Percentiles rank a stretch among this genome's conserved stretches.
These are phyloP conservation scores for Andrena chrysosceles DNA, from an alignment of 2,888 invertebrate genomes.

Conservation along the genomic window DNA sequence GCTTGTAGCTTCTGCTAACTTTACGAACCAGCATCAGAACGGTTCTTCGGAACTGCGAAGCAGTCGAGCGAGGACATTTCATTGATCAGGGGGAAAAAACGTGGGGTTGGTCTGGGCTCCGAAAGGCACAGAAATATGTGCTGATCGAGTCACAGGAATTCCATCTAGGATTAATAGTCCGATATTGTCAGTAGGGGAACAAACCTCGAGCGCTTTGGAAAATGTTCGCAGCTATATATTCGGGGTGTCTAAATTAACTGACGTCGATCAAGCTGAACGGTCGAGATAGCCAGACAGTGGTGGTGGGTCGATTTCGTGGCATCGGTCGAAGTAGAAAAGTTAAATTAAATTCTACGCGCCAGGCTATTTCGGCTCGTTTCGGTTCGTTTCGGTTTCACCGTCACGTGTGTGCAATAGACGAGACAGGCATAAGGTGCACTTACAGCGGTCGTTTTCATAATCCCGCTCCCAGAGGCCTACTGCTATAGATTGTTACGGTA, in stretches of 20 bases:
- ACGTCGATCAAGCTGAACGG: slow-evolving; percentile 61
- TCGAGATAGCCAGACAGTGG: slow-evolving; percentile 21
- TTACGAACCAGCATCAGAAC: too few relatives aligned
- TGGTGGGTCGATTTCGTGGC: slow-evolving; percentile 39
- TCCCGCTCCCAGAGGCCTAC: slow-evolving; percentile 58
- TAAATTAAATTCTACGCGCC: slow-evolving; percentile 69
- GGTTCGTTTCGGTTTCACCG: slow-evolving; percentile 45
- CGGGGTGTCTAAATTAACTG: slow-evolving; percentile 60
- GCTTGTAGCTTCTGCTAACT: too few relatives aligned
- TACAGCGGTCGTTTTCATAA: slow-evolving; percentile 56
- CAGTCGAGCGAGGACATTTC: slow-evolving; percentile 7
- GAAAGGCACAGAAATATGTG: slow-evolving; percentile 35
- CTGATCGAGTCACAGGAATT: slow-evolving; percentile 26
- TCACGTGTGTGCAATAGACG: slow-evolving; percentile 33
- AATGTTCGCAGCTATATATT: slow-evolving; percentile 43
- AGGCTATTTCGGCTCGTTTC: slow-evolving; percentile 52
- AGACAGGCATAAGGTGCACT: slow-evolving; percentile 37
- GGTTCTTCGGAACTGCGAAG: not conserved
- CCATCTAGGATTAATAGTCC: slow-evolving; percentile 42
- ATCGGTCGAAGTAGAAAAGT: slow-evolving; percentile 60
- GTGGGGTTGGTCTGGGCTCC: not conserved
- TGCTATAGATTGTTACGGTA: slow-evolving; percentile 62
- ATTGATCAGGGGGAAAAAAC: not conserved
- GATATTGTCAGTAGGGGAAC: slow-evolving; percentile 54
- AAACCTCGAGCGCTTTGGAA: slow-evolving; percentile 29